These are phyloP conservation scores for Galerucella nymphaeae DNA, from an alignment of 2,888 invertebrate species.

Conservation along the genomic window DNA sequence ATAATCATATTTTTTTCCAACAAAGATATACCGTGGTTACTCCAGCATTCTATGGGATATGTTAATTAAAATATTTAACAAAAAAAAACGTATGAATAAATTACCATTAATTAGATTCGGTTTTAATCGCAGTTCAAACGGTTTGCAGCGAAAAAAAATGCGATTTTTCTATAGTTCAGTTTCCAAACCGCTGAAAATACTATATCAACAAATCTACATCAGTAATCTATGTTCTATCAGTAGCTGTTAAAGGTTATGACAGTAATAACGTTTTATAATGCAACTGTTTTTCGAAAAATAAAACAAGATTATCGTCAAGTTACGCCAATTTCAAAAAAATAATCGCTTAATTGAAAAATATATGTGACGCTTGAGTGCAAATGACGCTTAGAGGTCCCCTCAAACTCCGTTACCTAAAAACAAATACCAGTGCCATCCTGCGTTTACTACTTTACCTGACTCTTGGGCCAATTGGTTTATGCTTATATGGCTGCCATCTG, in stretches of 20 bases:
- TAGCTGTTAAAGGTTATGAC: neutral
- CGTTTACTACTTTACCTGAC: constrained; percentile 64
- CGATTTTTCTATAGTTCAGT: neutral
- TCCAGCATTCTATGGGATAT: too few species aligned
- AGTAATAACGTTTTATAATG: neutral
- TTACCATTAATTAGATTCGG: too few species aligned
- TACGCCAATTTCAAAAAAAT: neutral
- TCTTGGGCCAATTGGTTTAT: constrained; percentile 48
- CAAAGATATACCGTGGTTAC: too few species aligned
- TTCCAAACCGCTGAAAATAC: neutral
- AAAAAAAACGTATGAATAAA: too few species aligned
- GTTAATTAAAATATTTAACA: too few species aligned
- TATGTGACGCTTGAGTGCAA: constrained; percentile 51
- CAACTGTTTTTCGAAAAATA: neutral
- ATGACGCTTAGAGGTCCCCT: constrained; percentile 60
- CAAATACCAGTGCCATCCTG: constrained; percentile 50
- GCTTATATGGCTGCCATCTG: constrained; percentile 52
- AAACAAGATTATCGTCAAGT: neutral
- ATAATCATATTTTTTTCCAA: too few species aligned
- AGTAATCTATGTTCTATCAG: constrained; percentile 4
- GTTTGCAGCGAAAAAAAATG: neutral
- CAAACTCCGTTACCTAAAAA: constrained; percentile 63
- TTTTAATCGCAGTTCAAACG: neutral
- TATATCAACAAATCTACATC: neutral
- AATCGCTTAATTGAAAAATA: neutral